Percentiles rank a stretch among this genome's conserved stretches.
phyloP scores from a whole-genome alignment of 2,797 vertebrate species.

The Xerus rutilus region DNA sequence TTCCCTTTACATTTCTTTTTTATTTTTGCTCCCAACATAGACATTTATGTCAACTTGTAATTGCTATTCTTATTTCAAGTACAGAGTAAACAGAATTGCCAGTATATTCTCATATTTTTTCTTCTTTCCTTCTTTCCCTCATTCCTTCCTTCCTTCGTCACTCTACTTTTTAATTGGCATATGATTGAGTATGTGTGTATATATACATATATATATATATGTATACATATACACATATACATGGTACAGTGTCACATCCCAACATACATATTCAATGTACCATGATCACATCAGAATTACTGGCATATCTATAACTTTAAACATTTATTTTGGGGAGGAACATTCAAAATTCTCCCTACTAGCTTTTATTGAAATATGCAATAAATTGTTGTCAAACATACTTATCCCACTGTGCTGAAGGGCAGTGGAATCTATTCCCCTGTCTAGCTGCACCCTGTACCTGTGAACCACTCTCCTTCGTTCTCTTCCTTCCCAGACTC shows the following conservation, averaged over 20 bases:
- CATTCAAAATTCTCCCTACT: background rate
- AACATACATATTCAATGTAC: background rate
- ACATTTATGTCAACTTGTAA: background rate
- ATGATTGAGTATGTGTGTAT: background rate
- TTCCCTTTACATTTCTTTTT: constrained; percentile 43
- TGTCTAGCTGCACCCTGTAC: background rate
- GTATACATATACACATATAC: background rate
- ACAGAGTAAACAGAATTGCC: background rate
- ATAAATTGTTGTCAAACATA: background rate
- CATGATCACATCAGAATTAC: background rate
- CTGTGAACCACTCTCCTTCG: background rate
- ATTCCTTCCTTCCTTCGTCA: background rate
- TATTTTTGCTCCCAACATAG: constrained; percentile 17
- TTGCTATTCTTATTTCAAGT: background rate
- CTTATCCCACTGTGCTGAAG: background rate
- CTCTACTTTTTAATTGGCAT: background rate
- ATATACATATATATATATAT: no score
- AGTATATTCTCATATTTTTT: background rate
- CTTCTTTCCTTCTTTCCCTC: no score
- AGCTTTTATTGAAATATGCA: background rate
- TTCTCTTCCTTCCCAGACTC: background rate
- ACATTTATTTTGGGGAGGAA: background rate
- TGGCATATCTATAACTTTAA: background rate
- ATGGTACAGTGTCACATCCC: no score
- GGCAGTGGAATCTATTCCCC: background rate